Percentiles rank a stretch among this genome's conserved stretches.
Conservation (phyloP, 1,140 invertebrate species). For the Andricus grossulariae region DNA sequence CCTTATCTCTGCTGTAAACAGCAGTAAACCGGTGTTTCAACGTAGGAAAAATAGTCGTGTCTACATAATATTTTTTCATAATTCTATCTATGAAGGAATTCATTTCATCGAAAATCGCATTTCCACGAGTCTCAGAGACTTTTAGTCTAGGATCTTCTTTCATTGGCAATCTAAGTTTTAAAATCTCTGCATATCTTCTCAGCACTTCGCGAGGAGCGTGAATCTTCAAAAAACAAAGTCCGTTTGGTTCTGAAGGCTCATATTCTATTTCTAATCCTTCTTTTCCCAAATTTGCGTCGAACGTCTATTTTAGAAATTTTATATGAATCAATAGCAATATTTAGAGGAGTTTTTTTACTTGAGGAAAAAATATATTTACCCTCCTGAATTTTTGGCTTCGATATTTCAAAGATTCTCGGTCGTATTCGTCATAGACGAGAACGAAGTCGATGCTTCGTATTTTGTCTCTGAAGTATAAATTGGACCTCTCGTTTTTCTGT, state of each 20-base stretch:
- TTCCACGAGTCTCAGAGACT: constrained; percentile 53
- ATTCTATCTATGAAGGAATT: constrained; percentile 66
- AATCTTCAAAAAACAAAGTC: constrained; percentile 86
- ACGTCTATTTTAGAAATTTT: constrained; percentile 68
- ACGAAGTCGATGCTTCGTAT: constrained; percentile 86
- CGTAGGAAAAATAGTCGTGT: constrained; percentile 76
- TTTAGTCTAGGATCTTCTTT: constrained; percentile 78
- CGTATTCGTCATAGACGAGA: constrained; percentile 81
- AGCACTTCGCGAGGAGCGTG: constrained; percentile 90
- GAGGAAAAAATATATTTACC: constrained; percentile 43
- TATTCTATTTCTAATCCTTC: constrained; percentile 84
- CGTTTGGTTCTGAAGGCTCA: constrained; percentile 78
- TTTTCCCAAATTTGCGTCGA: constrained; percentile 81
- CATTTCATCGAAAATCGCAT: constrained; percentile 66
- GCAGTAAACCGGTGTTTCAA: constrained; percentile 78
- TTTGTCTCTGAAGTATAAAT: constrained; percentile 81
- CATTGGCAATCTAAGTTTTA: constrained; percentile 93
- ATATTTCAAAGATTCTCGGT: constrained; percentile 60
- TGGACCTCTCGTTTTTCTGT: constrained; percentile 39
- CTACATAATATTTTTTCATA: constrained; percentile 70
- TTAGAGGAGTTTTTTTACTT: no score
- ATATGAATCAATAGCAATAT: background rate
- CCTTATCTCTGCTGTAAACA: constrained; percentile 90
- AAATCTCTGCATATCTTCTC: constrained; percentile 88
- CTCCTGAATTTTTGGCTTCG: constrained; percentile 55